phyloP scores from a whole-genome alignment of 2,113 vertebrate genomes.

The Eudyptes chrysolophus region DNA sequence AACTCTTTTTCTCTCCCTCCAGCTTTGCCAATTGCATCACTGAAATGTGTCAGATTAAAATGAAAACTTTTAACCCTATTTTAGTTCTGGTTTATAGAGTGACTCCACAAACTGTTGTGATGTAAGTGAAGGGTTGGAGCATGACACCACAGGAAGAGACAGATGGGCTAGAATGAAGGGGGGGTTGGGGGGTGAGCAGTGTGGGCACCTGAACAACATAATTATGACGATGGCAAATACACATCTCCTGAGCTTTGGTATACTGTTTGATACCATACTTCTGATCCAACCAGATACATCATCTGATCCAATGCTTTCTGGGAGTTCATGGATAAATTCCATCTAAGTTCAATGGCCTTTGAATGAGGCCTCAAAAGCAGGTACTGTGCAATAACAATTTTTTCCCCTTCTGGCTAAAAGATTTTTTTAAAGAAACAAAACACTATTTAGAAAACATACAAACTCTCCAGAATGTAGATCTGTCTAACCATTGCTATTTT shows the following conservation, averaged over 20 bases:
- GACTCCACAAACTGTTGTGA: not conserved
- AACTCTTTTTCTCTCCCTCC: not conserved
- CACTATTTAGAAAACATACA: not conserved
- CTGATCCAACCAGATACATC: no score
- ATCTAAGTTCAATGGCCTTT: not conserved
- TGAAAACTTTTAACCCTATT: not conserved
- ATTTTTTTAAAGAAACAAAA: not conserved
- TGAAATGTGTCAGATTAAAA: not conserved
- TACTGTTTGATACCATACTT: not conserved
- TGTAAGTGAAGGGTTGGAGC: not conserved
- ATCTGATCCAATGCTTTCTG: not conserved
- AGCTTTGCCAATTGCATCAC: not conserved
- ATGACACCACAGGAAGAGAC: not conserved
- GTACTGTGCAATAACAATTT: not conserved
- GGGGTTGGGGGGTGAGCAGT: accelerated
- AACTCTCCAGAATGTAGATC: not conserved
- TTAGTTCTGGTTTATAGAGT: not conserved
- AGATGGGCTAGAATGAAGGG: not conserved
- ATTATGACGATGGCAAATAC: not conserved
- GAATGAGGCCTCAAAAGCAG: not conserved
- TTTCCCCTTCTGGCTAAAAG: not conserved
- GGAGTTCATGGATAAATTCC: not conserved
- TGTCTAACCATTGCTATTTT: not conserved
- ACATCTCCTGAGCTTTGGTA: not conserved
- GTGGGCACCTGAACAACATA: not conserved